Conservation (phyloP, 1,140 invertebrate species). For the Melipona quadrifasciata region DNA sequence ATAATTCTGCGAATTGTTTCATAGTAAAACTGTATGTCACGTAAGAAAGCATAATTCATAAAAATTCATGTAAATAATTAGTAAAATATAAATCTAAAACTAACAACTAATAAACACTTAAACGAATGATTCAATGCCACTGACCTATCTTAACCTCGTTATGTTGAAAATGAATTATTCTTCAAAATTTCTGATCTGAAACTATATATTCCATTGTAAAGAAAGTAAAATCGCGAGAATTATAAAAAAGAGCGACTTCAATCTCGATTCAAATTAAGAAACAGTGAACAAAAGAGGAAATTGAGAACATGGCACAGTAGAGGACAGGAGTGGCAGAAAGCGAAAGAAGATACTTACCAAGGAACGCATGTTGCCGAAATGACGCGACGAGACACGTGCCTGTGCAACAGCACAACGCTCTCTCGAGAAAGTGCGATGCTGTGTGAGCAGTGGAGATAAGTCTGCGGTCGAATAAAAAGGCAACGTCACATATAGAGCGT, state of each 20-base stretch:
- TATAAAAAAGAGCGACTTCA: not conserved
- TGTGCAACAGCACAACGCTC: slow-evolving; percentile 20
- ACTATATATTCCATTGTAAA: not conserved
- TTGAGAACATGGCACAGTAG: not conserved
- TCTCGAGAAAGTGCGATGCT: slow-evolving; percentile 19
- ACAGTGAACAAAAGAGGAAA: not conserved
- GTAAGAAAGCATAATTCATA: not conserved
- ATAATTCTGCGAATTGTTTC: not conserved
- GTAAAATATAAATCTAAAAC: not conserved
- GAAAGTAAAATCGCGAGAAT: not conserved
- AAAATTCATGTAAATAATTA: no score
- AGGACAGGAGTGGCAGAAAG: not conserved
- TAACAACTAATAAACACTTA: not conserved
- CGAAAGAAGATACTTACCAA: slow-evolving; percentile 58
- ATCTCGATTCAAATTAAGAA: not conserved
- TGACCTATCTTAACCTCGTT: not conserved
- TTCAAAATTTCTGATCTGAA: not conserved
- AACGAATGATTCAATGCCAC: not conserved
- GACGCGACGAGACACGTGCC: slow-evolving; percentile 30
- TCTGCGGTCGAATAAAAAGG: slow-evolving; percentile 22
- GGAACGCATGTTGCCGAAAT: slow-evolving; percentile 56
- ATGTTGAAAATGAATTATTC: not conserved
- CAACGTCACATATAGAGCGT: slow-evolving; percentile 69
- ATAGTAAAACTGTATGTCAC: not conserved
- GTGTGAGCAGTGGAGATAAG: not conserved